Evolutionary conservation across 2,888 invertebrate species (phyloP).

Genomic region (Parelbella ahira): DNA sequence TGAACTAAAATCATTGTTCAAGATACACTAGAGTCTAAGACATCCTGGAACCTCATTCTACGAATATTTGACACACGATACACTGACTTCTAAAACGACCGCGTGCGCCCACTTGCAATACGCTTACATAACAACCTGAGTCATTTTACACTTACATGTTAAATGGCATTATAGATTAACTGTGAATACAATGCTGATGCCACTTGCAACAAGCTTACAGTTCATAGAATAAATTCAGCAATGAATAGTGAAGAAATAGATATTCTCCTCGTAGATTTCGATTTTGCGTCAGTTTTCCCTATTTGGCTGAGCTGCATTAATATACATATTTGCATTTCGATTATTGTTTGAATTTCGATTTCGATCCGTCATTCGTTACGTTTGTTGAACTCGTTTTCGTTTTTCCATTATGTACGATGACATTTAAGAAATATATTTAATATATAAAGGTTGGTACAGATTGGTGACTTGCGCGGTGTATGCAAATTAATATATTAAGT

Average conservation of each 20-base stretch:
- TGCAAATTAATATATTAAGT: no score
- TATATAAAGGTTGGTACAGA: not conserved
- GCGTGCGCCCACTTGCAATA: slow-evolving; percentile 20
- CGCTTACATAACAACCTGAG: slow-evolving; percentile 28
- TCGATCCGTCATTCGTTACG: not conserved
- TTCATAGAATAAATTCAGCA: not conserved
- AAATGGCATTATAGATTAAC: not conserved
- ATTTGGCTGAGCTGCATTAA: slow-evolving; percentile 14
- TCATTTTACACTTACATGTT: slow-evolving; percentile 16
- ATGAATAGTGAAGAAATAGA: not conserved
- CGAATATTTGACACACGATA: slow-evolving; percentile 1
- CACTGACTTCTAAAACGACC: slow-evolving; percentile 12
- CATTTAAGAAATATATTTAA: no score
- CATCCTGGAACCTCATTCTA: slow-evolving; percentile 20
- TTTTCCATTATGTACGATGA: not conserved
- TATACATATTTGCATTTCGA: slow-evolving; percentile 9
- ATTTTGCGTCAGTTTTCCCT: slow-evolving; percentile 9
- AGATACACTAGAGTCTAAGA: no score
- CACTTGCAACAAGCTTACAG: no score
- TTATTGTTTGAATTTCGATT: slow-evolving; percentile 7
- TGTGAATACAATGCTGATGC: slow-evolving; percentile 11
- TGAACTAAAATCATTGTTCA: no score
- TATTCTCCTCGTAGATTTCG: not conserved
- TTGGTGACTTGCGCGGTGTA: no score
- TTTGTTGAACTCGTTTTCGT: slow-evolving; percentile 9